Evolutionary conservation across 2,113 vertebrate species (phyloP).

Genomic region (Microcebus tavaratra): DNA sequence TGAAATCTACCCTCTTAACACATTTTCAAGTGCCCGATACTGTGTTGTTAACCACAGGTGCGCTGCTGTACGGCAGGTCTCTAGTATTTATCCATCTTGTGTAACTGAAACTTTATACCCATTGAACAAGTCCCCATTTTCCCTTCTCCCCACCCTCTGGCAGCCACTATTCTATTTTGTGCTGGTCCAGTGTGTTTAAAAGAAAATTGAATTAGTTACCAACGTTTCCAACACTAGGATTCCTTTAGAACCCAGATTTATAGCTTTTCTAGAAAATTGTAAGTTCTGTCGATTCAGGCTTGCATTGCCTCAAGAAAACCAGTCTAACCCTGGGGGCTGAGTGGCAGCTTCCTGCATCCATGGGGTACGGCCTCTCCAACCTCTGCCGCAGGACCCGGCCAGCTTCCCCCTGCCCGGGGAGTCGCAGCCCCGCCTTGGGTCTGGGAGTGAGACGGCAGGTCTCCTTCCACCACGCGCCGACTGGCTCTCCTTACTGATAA

Average conservation of each 20-base stretch:
- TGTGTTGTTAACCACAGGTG: background rate
- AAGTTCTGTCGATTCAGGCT: background rate
- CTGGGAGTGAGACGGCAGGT: background rate
- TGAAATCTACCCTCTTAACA: background rate
- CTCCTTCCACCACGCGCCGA: too few species aligned
- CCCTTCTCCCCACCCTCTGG: background rate
- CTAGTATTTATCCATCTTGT: background rate
- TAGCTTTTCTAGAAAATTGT: background rate
- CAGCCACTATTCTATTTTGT: background rate
- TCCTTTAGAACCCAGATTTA: background rate
- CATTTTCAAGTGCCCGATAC: background rate
- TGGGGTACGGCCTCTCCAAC: accelerated
- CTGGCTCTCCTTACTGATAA: background rate
- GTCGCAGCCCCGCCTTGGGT: background rate
- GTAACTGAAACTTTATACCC: background rate
- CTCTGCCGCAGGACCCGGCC: background rate
- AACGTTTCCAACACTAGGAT: background rate
- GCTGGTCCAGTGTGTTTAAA: background rate
- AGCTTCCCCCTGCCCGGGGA: background rate
- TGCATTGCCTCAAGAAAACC: background rate
- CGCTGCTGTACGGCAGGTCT: background rate
- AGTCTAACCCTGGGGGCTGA: background rate
- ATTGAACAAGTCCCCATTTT: background rate
- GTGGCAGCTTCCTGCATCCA: background rate
- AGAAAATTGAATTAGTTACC: background rate